A percentile compares a stretch with the other conserved stretches of the same genome.
Evolutionary conservation across 2,113 vertebrate genomes (phyloP).

Genomic region (Eptesicus fuscus): DNA sequence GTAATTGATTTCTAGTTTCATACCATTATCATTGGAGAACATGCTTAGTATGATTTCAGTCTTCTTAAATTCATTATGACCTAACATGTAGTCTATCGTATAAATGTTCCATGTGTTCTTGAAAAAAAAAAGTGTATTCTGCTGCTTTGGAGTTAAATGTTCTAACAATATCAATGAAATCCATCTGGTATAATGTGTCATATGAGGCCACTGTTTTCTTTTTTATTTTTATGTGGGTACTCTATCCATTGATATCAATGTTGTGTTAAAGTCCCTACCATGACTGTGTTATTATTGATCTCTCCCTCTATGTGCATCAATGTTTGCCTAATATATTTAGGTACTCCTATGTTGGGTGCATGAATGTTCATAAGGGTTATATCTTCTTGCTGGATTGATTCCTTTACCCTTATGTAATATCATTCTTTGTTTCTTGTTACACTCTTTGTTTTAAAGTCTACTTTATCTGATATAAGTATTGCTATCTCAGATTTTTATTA

Average conservation of each 20-base stretch:
- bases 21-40: too few relatives aligned
- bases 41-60: too few relatives aligned
- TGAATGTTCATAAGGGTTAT: neutral
- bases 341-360: neutral
- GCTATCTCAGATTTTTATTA: neutral
- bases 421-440: neutral
- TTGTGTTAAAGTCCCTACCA: neutral
- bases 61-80: neutral
- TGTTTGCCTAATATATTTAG: neutral
- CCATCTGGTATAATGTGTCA: neutral
- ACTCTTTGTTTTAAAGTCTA: neutral
- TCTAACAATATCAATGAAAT: neutral
- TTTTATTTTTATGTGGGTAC: too few relatives aligned
- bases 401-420: neutral
- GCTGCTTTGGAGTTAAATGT: neutral
- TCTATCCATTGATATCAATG: neutral
- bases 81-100: neutral
- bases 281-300: neutral
- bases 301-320: neutral
- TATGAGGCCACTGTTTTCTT: too few relatives aligned
- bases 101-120: neutral
- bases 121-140: neutral
- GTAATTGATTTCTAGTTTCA: too few relatives aligned
- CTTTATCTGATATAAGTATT: neutral
- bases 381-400: neutral